Evolutionary conservation across 2,113 vertebrate species (phyloP), one percentile per base, ranked within the genome.

Genomic region (Zosterops hypoxanthus): DNA sequence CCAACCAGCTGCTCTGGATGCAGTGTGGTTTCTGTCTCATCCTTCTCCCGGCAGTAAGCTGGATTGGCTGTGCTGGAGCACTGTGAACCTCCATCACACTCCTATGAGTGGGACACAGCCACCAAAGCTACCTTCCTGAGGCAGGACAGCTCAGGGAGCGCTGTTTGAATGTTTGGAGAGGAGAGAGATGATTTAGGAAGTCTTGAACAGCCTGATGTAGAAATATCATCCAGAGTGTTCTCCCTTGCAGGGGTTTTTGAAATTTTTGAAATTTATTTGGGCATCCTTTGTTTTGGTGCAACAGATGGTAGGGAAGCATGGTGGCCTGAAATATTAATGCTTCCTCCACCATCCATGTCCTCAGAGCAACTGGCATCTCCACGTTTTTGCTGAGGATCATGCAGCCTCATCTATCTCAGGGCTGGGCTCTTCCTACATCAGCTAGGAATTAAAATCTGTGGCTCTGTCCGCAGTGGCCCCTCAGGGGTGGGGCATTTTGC

Each of bases 11-110:
- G 60, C 56, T 93, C 34, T 9, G 49, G 57, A 75, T n/a, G 39
- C 0, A 0, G 0, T 4, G 1, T 14, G 20, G 28, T 57, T 90
- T 77, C 22, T 53, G 29, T 59, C 57, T 88, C 2, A 0, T 60
- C 57, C 24, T 68, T 41, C 29, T 36, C 79, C 1, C 7, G 24
- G 46, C 61, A 46, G 13, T 9, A 34, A 36, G 46, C n/a, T 31
- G 56, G 28, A 25, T 55, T 46, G 81, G 41, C 59, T 56, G 49
- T 6, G 14, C 42, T 10, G n/a, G 63, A 82, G 76, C 44, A 42
- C 39, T 0, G 0, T 61, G 71, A 50, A 25, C 24, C 21, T 57
- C 63, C 31, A 60, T 47, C 52, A 39, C 49, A 14, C 20, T 72
- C 46, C 63, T 53, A 10, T 4, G 2, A 69, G 28, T 20, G 46